Evolutionary conservation across 1,140 invertebrate species (phyloP), one percentile per base, ranked within the genome.

Genomic region (Drosophila nigromelanica): DNA sequence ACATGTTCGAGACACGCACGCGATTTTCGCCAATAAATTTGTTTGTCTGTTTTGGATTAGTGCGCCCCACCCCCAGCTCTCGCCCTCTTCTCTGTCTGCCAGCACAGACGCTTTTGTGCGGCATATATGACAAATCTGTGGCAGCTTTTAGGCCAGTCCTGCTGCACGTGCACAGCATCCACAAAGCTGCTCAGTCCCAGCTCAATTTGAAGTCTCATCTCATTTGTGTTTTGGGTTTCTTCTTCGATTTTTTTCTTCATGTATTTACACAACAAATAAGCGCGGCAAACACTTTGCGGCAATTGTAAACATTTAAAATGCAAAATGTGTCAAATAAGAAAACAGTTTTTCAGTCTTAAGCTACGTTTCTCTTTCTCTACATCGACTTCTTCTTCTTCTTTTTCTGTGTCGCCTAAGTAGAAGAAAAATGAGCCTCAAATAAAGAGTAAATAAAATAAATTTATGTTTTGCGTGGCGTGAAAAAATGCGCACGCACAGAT

Each of bases 221-320:
- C 52, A 33, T 50, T 59, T 56, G 79, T 52, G 37, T 67, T 76
- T 61, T 33, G 61, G 18, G 27, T 47, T 30, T 33, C 5, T 27
- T 27, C 27, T 27, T 27, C 27, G 27, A 27, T 59, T 50, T 33
- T 48, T 35, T 45, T 5, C 1, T 35, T 35, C 33, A 7, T 8
- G 6, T 73, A 71, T 85, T 80, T 78, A 76, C 75, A 69, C 77
- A 80, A 77, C 69, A 74, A 77, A 83, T 62, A 82, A 62, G 27
- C 59, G 63, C 30, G 30, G 47, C 63, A 76, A 79, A 81, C 82
- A 86, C 82, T 81, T 78, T 74, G 75, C 79, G 83, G 72, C 78
- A 78, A 80, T 86, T 86, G 81, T 86, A 71, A 72, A 73, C 76
- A 77, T 66, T 86, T 86, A 79, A 87, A 87, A 86, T 86, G 82